Percentiles rank a stretch among this genome's conserved stretches.
These are phyloP conservation scores for Illadopsis cleaveri DNA, from an alignment of 2,113 vertebrate species.

Conservation along the genomic window DNA sequence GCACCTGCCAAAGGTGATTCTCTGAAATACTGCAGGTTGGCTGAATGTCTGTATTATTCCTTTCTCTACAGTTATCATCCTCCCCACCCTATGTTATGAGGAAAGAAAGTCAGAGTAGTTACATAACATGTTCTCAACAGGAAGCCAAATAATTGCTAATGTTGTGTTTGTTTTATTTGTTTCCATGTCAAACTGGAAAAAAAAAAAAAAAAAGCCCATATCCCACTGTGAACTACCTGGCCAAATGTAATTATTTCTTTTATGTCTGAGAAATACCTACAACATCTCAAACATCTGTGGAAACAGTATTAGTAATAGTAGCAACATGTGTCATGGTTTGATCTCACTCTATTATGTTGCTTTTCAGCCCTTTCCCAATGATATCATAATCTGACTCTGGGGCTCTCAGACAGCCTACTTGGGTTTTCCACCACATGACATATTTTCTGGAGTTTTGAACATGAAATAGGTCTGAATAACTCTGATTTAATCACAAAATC, in stretches of 20 bases:
- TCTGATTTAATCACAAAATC: not conserved
- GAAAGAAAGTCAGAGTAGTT: conserved; percentile 1
- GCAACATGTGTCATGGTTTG: not conserved
- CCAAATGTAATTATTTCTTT: not conserved
- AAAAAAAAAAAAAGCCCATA: not conserved
- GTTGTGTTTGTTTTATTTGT: not conserved
- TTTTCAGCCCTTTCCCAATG: not conserved
- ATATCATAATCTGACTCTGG: not conserved
- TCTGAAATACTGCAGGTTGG: not conserved
- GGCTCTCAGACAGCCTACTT: not conserved
- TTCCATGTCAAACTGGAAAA: not conserved
- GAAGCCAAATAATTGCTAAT: not conserved
- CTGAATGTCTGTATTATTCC: not conserved
- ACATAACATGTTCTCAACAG: not conserved
- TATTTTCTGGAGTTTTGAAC: not conserved
- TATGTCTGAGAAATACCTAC: not conserved
- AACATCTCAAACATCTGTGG: not conserved
- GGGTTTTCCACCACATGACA: not conserved
- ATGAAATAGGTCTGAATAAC: not conserved
- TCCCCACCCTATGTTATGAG: not conserved
- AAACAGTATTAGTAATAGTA: not conserved
- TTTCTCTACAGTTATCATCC: not conserved
- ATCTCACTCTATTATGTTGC: not conserved
- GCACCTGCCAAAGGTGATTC: not conserved
- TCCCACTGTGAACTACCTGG: not conserved